Evolutionary conservation across 2,888 invertebrate genomes (phyloP).

Genomic region (Andrena bucephala): DNA sequence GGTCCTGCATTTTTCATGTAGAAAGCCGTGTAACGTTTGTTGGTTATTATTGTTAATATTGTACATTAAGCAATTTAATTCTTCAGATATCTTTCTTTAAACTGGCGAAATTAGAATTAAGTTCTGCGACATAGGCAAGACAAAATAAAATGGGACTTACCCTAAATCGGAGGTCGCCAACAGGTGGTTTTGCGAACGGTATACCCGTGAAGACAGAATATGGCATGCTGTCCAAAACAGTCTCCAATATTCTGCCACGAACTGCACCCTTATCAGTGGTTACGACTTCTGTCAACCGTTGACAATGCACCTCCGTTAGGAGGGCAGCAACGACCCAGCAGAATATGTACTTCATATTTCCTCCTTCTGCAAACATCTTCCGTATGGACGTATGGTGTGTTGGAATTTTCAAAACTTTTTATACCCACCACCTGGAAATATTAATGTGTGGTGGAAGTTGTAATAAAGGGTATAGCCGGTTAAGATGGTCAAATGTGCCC

Average conservation of each 20-base stretch:
- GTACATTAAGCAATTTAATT: too few species aligned
- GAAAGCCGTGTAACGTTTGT: too few species aligned
- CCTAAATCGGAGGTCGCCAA: conserved; percentile 16
- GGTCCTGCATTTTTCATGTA: neutral
- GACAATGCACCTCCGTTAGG: neutral
- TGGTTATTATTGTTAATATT: too few species aligned
- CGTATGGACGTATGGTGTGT: too few species aligned
- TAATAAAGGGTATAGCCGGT: too few species aligned
- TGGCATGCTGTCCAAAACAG: neutral
- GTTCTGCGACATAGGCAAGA: neutral
- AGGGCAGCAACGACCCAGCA: neutral
- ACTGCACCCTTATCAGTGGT: neutral
- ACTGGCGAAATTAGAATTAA: too few species aligned
- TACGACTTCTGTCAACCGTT: neutral
- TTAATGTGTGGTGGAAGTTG: too few species aligned
- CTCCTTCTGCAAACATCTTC: neutral
- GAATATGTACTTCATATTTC: conserved; percentile 16
- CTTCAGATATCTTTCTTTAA: too few species aligned
- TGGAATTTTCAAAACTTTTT: too few species aligned
- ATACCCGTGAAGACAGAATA: conserved; percentile 21
- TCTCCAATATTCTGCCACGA: neutral
- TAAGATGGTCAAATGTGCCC: too few species aligned
- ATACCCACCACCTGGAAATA: too few species aligned
- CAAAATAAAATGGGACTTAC: neutral
- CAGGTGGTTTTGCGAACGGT: conserved; percentile 13